Base-by-base conservation (phyloP, 2,113 vertebrate genomes). In the Boulengeromyrus knoepffleri region DNA sequence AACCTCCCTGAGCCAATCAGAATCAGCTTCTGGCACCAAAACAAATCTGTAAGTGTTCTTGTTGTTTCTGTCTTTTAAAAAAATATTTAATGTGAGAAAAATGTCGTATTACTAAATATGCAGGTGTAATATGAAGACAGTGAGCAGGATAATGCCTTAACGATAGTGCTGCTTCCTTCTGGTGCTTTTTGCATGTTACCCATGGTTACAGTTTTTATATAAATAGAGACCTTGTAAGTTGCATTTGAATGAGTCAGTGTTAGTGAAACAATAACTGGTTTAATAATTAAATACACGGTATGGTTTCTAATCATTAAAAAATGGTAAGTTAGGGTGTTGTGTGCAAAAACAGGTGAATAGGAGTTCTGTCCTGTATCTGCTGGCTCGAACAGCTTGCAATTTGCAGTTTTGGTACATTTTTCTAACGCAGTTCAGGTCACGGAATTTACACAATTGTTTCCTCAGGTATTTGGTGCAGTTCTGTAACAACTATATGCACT, bases 11-110 rank as follows among this genome's bases (percentile, higher is more conserved):
- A 96, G 66, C 95, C 95, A 17, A 89, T 96, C 56, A 94, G 0
- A 90, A 95, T 96, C 19, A 77, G 0, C 56, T 96, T 96, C 88
- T 86, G 92, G 53, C 95, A 96, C 15, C 19, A 88, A 1, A 39
- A 42, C 86, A 52, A 94, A 89, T 84, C 91, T 46, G 95, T 96
- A 92, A 91, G 94, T 94, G 45, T 92, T 31, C 39, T 3, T 52
- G 45, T 77, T 36, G 3, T 39, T 77, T 39, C 31, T 77, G 27
- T 77, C 4, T 77, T 36, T 77, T 17, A 0, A n/a, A 24, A 24
- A 21, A 36, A 39, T 36, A 5, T 39, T 77, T 77, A 66, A 27
- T 66, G 9, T 31, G n/a, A 1, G 62, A 62, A 62, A 62, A 24
- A 9, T 24, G 7, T 7, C 56, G n/a, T n/a, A n/a, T 27, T 27